Evolutionary conservation across 2,797 vertebrate genomes (phyloP), one percentile per base, ranked within the genome.

Genomic region (Mareca strepera): DNA sequence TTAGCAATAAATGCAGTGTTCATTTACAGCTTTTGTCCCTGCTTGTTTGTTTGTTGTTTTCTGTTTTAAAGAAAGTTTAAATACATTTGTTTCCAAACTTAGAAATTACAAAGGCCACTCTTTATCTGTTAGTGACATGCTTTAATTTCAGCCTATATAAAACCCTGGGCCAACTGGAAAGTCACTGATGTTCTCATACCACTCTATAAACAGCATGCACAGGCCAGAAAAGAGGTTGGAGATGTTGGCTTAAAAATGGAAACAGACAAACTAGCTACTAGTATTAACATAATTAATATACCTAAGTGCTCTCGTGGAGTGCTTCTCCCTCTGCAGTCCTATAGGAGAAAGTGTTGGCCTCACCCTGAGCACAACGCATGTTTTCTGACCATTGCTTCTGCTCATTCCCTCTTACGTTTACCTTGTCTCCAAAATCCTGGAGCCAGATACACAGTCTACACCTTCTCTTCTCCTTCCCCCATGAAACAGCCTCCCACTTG

Each of bases 1-100:
- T 91, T 43, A 81, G 73, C 26, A 91, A 22, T 68, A 69, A 82
- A 55, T 73, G 33, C 62, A 86, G 62, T 11, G 39, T 64, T 64
- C 39, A 70, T 84, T 95, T 89, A 33, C 37, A 88, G 62, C 41
- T 86, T 75, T 90, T 92, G 25, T 81, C 87, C 17, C 37, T 82
- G 14, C 67, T 88, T 74, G 25, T 14, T 41, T 44, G 18, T 44
- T 44, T 44, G 43, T 73, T 73, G 22, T 13, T 23, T 44, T 44
- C 43, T 46, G 12, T 2, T 43, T 7, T 9, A 14, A 41, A 63
- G 60, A 48, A 72, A 76, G 14, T 55, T 83, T 23, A 64, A 64
- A 43, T n/a, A 23, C 1, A 8, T 82, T 87, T 89, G 9, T 75
- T 86, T 86, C n/a, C 41, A 88, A 72, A 83, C 31, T 82, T 78